Percentiles rank a stretch among this genome's conserved stretches.
phyloP scores from a whole-genome alignment of 2,797 vertebrate genomes.

The Psittacula echo region DNA sequence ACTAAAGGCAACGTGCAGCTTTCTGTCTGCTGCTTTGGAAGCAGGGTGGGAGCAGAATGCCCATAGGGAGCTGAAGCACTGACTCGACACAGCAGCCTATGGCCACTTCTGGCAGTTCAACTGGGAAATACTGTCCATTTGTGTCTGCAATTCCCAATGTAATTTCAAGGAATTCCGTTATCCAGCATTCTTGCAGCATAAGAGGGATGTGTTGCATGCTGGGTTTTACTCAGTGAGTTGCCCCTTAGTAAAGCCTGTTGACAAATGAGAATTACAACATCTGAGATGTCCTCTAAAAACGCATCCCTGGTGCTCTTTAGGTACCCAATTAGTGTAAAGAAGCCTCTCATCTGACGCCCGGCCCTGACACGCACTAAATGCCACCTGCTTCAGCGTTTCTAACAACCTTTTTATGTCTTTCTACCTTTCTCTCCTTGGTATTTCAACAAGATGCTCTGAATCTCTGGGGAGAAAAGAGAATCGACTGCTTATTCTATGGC shows the following conservation, averaged over 20 bases:
- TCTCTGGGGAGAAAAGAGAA: conserved; percentile 54
- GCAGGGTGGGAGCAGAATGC: background rate
- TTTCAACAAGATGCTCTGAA: conserved; percentile 66
- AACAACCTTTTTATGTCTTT: conserved; percentile 71
- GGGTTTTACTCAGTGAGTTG: rapidly evolving
- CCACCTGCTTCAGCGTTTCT: conserved; percentile 64
- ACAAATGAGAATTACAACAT: background rate
- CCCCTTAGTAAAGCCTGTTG: background rate
- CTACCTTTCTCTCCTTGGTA: conserved; percentile 58
- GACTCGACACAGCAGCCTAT: rapidly evolving
- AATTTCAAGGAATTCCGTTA: background rate
- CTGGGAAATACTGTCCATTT: background rate
- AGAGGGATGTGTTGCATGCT: background rate
- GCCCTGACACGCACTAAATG: conserved; percentile 64
- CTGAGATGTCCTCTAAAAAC: background rate
- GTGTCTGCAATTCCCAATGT: rapidly evolving
- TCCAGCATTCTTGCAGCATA: rapidly evolving
- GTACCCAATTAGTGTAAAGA: background rate
- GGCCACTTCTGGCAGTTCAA: background rate
- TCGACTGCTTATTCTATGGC: conserved; percentile 47
- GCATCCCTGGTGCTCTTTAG: background rate
- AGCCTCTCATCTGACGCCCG: background rate
- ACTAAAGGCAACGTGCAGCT: background rate
- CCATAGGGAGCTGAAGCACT: background rate
- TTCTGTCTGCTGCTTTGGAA: background rate